Evolutionary conservation across 2,888 invertebrate genomes (phyloP).

Genomic region (Hyposoter didymator): DNA sequence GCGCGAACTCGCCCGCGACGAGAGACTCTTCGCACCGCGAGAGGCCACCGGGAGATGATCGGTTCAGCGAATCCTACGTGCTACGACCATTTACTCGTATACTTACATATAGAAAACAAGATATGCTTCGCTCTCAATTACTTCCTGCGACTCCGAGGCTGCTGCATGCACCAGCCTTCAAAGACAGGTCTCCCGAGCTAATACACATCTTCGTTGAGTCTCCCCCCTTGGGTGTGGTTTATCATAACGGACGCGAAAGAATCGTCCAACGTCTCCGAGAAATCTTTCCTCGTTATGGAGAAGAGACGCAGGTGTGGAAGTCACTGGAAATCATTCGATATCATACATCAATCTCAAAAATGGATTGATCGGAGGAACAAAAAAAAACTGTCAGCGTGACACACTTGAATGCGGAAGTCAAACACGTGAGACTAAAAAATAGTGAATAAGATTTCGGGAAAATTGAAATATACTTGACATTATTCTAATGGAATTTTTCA

Average conservation of each 20-base stretch:
- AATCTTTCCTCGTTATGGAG: constrained; percentile 57
- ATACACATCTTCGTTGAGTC: constrained; percentile 37
- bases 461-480: background rate
- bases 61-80: constrained; percentile 68
- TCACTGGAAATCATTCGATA: background rate
- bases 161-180: constrained; percentile 41
- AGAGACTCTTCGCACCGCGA: constrained; percentile 23
- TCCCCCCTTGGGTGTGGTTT: constrained; percentile 49
- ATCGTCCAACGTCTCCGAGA: constrained; percentile 50
- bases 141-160: constrained; percentile 59
- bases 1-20: constrained; percentile 46
- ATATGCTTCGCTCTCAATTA: constrained; percentile 62
- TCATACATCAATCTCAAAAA: background rate
- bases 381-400: background rate
- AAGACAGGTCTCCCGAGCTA: constrained; percentile 26
- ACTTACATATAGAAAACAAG: constrained; percentile 26
- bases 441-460: background rate
- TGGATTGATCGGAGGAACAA: background rate
- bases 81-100: constrained; percentile 45
- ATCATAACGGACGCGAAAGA: constrained; percentile 65
- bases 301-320: constrained; percentile 46
- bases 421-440: background rate
- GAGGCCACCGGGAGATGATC: constrained; percentile 30
- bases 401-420: background rate
- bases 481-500: background rate